Evolutionary conservation across 2,113 vertebrate genomes (phyloP).

Genomic region (Sminthopsis crassicaudata): DNA sequence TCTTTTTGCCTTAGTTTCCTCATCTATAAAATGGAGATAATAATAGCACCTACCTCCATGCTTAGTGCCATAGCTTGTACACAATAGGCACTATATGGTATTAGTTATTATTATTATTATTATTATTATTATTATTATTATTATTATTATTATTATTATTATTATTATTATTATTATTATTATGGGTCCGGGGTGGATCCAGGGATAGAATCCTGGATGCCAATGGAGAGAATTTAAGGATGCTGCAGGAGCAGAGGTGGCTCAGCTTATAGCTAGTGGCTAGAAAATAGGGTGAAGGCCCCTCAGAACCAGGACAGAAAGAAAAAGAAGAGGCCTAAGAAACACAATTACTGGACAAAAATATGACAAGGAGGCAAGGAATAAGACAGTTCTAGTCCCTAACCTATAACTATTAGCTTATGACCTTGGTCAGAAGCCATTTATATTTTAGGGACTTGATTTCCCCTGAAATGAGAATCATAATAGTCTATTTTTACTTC

Average conservation of each 20-base stretch:
- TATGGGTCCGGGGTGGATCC: neutral
- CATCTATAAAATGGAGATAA: neutral
- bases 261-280: neutral
- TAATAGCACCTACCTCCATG: neutral
- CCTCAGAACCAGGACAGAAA: neutral
- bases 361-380: neutral
- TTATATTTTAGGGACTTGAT: neutral
- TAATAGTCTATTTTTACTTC: neutral
- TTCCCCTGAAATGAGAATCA: neutral
- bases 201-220: neutral
- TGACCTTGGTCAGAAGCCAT: neutral
- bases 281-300: neutral
- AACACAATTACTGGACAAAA: neutral
- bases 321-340: neutral
- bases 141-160: too few species aligned
- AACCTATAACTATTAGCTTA: neutral
- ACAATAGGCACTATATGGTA: neutral
- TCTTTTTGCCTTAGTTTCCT: neutral
- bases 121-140: too few species aligned
- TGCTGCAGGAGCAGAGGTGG: neutral
- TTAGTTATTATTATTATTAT: too few species aligned
- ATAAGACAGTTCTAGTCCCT: neutral
- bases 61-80: neutral
- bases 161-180: neutral
- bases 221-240: neutral